A percentile compares a stretch with the other conserved stretches of the same genome.
These are phyloP conservation scores for Fulmarus glacialis DNA, from an alignment of 2,113 vertebrate species.

Conservation along the genomic window DNA sequence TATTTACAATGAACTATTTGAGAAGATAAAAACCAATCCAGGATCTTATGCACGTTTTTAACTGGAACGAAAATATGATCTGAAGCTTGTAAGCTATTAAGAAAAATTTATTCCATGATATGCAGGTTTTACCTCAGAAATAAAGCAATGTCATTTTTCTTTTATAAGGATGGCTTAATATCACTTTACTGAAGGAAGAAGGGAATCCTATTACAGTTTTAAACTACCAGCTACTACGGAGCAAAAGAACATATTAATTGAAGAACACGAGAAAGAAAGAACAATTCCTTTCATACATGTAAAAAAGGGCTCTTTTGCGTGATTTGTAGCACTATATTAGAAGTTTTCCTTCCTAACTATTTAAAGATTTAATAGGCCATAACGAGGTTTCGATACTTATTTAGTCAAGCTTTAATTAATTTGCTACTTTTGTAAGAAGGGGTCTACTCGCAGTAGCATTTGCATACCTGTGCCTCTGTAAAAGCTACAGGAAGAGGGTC, in stretches of 20 bases:
- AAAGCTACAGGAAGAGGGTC: constrained; percentile 77
- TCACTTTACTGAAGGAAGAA: not conserved
- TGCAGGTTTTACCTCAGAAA: not conserved
- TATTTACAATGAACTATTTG: not conserved
- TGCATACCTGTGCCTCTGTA: not conserved
- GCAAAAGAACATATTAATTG: not conserved
- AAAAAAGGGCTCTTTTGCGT: not conserved
- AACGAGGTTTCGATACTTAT: not conserved
- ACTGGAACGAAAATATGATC: not conserved
- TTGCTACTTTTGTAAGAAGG: not conserved
- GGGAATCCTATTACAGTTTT: not conserved
- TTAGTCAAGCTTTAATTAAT: not conserved
- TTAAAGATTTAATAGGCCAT: not conserved
- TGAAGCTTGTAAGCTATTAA: not conserved
- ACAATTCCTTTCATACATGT: not conserved
- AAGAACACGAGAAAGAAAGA: not conserved
- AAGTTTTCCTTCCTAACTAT: not conserved
- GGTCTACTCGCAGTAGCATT: constrained; percentile 41
- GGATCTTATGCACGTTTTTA: not conserved
- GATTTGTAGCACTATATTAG: not conserved
- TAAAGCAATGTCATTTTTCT: not conserved
- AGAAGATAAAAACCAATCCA: not conserved
- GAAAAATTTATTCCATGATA: not conserved
- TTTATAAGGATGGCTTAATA: not conserved
- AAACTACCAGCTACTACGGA: not conserved